Evolutionary conservation across 2,797 vertebrate genomes (phyloP).

Genomic region (Pseudomugil gertrudae): DNA sequence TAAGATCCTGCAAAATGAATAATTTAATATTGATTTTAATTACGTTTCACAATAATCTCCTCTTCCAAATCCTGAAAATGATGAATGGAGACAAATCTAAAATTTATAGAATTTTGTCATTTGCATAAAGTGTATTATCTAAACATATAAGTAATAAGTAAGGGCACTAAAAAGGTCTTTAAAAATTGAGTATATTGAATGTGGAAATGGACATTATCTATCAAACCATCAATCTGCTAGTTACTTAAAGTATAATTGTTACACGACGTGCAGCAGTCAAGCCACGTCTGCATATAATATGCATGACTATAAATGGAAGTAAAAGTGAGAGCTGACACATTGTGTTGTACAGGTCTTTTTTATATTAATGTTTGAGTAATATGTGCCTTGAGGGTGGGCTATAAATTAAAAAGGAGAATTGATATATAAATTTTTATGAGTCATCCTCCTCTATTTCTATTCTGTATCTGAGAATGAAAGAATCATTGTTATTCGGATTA

Average conservation of each 20-base stretch:
- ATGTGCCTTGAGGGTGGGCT: slow-evolving; percentile 92
- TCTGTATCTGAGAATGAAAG: slow-evolving; percentile 96
- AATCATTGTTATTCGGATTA: slow-evolving; percentile 85
- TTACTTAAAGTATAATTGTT: slow-evolving; percentile 93
- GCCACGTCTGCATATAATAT: slow-evolving; percentile 83
- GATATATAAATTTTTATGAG: slow-evolving; percentile 98
- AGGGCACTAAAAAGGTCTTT: slow-evolving; percentile 88
- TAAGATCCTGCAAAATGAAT: slow-evolving; percentile 72
- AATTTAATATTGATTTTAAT: slow-evolving; percentile 85
- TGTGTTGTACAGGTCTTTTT: slow-evolving; percentile 93
- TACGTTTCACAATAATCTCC: slow-evolving; percentile 82
- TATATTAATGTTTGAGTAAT: slow-evolving; percentile 99
- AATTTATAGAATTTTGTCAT: slow-evolving; percentile 95
- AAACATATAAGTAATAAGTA: slow-evolving; percentile 89
- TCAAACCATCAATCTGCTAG: slow-evolving; percentile 89
- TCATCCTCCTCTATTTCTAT: slow-evolving; percentile 93
- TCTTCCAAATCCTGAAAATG: slow-evolving; percentile 80
- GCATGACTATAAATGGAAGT: slow-evolving; percentile 86
- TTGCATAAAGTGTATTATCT: slow-evolving; percentile 97
- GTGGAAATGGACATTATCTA: slow-evolving; percentile 85
- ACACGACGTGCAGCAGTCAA: slow-evolving; percentile 85
- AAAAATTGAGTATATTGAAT: slow-evolving; percentile 89
- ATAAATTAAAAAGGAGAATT: slow-evolving; percentile 95
- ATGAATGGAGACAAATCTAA: slow-evolving; percentile 95
- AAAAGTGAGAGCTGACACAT: slow-evolving; percentile 88